phyloP scores from a whole-genome alignment of 2,113 vertebrate genomes.

The Calypte anna region DNA sequence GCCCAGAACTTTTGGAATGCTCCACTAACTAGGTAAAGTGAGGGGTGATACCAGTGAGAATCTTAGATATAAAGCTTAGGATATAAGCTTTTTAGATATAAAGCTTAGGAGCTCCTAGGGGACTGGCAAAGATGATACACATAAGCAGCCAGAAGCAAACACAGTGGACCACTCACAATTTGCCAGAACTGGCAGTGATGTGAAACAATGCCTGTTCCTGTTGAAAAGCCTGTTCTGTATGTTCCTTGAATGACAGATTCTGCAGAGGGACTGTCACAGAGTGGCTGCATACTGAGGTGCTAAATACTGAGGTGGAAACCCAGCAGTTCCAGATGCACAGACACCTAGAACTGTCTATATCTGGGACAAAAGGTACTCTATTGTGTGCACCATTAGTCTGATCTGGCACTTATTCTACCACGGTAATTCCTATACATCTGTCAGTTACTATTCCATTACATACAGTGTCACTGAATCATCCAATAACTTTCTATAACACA shows the following conservation, averaged over 20 bases:
- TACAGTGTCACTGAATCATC: neutral
- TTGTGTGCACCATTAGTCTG: neutral
- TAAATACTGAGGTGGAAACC: neutral
- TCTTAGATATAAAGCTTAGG: neutral
- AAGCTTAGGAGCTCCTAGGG: neutral
- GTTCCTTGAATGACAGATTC: neutral
- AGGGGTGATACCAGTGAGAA: neutral
- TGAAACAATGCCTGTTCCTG: neutral
- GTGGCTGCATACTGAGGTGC: neutral
- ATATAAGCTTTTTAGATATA: neutral
- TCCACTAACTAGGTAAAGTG: neutral
- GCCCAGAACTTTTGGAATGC: neutral
- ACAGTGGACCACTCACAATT: accelerated
- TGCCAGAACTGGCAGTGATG: neutral
- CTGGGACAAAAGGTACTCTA: neutral
- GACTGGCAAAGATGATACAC: neutral
- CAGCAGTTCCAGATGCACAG: neutral
- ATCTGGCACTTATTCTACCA: neutral
- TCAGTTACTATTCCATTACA: neutral
- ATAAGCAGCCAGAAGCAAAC: neutral
- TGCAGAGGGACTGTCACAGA: neutral
- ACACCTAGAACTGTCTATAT: neutral
- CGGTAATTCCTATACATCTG: neutral
- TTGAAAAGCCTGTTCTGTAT: neutral
- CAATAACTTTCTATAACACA: conserved; percentile 8